These are phyloP conservation scores for Cyclopterus lumpus DNA, from an alignment of 2,797 vertebrate genomes.

Conservation along the genomic window DNA sequence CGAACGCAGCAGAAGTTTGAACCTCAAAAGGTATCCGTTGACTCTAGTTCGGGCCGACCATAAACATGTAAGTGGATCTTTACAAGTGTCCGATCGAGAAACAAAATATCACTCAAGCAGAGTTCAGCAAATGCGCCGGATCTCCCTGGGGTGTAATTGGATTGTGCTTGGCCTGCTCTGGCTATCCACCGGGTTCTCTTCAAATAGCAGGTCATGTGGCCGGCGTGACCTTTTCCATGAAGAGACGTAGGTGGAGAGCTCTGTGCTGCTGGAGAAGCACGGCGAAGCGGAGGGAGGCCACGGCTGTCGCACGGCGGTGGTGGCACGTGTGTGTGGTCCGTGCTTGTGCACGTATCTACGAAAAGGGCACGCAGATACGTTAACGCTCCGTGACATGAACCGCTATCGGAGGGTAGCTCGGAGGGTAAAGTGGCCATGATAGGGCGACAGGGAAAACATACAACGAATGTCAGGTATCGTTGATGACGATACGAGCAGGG, in stretches of 20 bases:
- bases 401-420: slow-evolving; percentile 50
- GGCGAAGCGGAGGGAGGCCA: slow-evolving; percentile 55
- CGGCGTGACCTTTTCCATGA: slow-evolving; percentile 76
- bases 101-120: slow-evolving; percentile 59
- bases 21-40: slow-evolving; percentile 62
- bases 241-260: slow-evolving; percentile 59
- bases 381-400: slow-evolving; percentile 79
- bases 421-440: slow-evolving; percentile 54
- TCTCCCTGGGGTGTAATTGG: slow-evolving; percentile 77
- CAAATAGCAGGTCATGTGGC: slow-evolving; percentile 76
- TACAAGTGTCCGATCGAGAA: slow-evolving; percentile 61
- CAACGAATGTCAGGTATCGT: slow-evolving; percentile 2
- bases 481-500: neutral
- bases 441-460: slow-evolving; percentile 15
- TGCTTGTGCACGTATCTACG: slow-evolving; percentile 62
- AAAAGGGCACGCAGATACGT: slow-evolving; percentile 79
- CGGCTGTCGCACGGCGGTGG: slow-evolving; percentile 3
- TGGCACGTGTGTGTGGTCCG: slow-evolving; percentile 56
- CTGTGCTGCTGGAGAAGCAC: slow-evolving; percentile 29
- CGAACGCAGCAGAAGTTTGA: slow-evolving; percentile 18
- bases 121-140: slow-evolving; percentile 64
- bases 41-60: slow-evolving; percentile 40
- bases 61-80: slow-evolving; percentile 72
- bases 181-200: slow-evolving; percentile 70
- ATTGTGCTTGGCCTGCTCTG: slow-evolving; percentile 70